phyloP scores from a whole-genome alignment of 2,888 invertebrate species.

The Ametastegia equiseti region DNA sequence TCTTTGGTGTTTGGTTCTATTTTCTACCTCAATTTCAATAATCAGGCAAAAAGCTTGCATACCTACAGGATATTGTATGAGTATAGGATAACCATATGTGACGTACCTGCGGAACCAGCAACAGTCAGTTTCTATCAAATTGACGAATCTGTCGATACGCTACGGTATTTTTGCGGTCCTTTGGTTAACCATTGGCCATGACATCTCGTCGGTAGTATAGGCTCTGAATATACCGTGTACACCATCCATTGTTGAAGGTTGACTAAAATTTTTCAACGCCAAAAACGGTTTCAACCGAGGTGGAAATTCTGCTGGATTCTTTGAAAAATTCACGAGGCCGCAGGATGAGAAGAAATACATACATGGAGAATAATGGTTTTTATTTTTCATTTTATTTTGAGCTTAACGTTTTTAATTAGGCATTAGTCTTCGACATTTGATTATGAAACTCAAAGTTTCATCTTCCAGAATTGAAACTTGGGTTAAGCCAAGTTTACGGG shows the following conservation, averaged over 20 bases:
- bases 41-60: conserved; percentile 16
- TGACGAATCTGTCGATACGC: conserved; percentile 44
- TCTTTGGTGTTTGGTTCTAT: too few relatives aligned
- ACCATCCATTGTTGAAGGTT: not conserved
- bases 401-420: too few relatives aligned
- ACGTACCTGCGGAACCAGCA: not conserved
- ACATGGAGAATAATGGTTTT: too few relatives aligned
- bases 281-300: not conserved
- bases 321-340: too few relatives aligned
- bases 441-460: too few relatives aligned
- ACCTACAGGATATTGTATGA: not conserved
- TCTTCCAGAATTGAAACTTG: too few relatives aligned
- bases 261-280: not conserved
- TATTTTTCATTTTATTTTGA: too few relatives aligned
- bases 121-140: conserved; percentile 33
- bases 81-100: conserved; percentile 19
- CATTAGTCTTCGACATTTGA: too few relatives aligned
- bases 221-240: too few relatives aligned
- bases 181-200: conserved; percentile 40
- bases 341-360: too few relatives aligned
- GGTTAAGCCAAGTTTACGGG: too few relatives aligned
- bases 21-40: conserved; percentile 30
- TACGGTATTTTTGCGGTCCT: conserved; percentile 39
- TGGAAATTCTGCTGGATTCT: too few relatives aligned
- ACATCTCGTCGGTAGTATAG: conserved; percentile 45